Base-by-base conservation (phyloP, 2,888 invertebrate species). In the Orgyia antiqua region DNA sequence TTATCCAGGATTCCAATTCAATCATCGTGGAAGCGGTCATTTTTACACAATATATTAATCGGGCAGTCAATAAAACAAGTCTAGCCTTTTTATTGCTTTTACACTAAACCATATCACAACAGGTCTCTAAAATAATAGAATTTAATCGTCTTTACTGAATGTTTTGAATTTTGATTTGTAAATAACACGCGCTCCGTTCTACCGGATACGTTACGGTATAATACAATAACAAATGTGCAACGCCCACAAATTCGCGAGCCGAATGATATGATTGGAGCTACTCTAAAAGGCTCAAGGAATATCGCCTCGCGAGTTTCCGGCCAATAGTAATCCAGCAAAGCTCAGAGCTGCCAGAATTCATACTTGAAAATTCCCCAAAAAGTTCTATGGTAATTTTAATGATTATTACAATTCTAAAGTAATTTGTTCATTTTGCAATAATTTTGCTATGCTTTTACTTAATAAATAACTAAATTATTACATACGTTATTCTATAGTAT, bases 1-100 rank as follows among this genome's bases (percentile, higher is more conserved):
- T 89, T 55, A 91, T 82, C 91, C 91, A 91, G 68, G 90, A 89
- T 68, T 91, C 91, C 68, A 91, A 65, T 68, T 91, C 91, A 51
- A 90, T 88, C 78, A 90, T 88, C 20, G 90, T 83, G 54, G 86
- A 83, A 53, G 86, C 86, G 58, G 86, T 86, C 86, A 86, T 86
- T 62, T 64, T 78, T 51, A 47, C 61, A 59, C 56, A 54, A 52
- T 51, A 44, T 43, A 47, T 46, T 43, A 31, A 29, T 50, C 36
- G 41, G 39, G 40, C 56, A 66, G 62, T 60, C 58, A 61, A 58
- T 58, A 54, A 52, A 55, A 53, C 42, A 47, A 54, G 55, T 47
- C 27, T 45, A 32, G 29, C 37, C 45, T 45, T 25, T 45, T 24
- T 27, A 26, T 36, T 44, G 39, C 48, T 50, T 42, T 47, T 30